A percentile compares a stretch with the other conserved stretches of the same genome.
Conservation (phyloP, 2,113 vertebrate genomes). For the Callaeas wilsoni region DNA sequence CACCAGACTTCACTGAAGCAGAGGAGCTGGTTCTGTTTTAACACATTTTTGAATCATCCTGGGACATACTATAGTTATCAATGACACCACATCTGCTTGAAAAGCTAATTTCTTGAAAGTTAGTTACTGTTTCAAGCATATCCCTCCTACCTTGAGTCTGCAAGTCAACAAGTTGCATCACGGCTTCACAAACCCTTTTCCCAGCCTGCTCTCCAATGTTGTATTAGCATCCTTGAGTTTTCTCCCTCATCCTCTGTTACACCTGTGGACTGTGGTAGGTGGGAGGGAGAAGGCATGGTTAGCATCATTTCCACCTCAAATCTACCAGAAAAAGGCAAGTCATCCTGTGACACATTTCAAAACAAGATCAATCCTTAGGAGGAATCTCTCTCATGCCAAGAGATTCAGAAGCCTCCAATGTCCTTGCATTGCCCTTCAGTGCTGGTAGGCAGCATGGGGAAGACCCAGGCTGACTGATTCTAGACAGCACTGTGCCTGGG, state of each 20-base stretch:
- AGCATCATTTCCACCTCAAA: background rate
- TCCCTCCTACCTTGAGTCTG: background rate
- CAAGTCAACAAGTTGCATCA: background rate
- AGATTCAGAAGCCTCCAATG: background rate
- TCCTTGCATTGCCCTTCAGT: background rate
- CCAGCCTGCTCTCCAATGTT: background rate
- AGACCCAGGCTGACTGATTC: background rate
- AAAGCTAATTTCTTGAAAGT: background rate
- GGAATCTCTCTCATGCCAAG: background rate
- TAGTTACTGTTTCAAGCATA: background rate
- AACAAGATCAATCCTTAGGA: background rate
- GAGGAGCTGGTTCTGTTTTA: background rate
- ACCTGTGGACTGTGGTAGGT: background rate
- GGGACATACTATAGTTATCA: background rate
- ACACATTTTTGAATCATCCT: background rate
- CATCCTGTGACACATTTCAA: background rate
- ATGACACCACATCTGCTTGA: background rate
- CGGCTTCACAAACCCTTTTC: background rate
- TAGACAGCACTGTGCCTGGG: background rate
- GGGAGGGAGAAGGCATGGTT: background rate
- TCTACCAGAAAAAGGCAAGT: background rate
- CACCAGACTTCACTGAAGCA: background rate
- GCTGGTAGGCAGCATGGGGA: background rate
- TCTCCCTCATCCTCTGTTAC: background rate
- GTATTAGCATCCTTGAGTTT: background rate